Conservation (phyloP, 2,888 invertebrate genomes). For the Timema cristinae region DNA sequence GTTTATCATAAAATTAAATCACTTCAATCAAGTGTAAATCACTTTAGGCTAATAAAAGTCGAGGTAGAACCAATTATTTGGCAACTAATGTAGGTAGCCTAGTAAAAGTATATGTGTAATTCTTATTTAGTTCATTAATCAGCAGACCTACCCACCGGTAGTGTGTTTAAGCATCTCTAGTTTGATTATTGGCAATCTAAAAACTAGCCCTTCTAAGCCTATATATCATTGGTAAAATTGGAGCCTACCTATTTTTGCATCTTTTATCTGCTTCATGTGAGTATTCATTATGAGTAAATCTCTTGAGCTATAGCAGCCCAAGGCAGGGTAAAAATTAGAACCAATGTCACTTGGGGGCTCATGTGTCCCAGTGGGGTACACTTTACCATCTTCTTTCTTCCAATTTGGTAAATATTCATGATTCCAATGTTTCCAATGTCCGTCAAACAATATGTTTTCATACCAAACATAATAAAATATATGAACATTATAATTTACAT, state of each 20-base stretch:
- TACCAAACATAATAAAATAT: slow-evolving; percentile 44
- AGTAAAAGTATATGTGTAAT: no score
- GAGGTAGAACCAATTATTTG: no score
- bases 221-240: not conserved
- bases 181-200: no score
- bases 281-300: slow-evolving; percentile 49
- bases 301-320: slow-evolving; percentile 53
- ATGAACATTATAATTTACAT: slow-evolving; percentile 41
- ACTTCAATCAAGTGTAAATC: no score
- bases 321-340: slow-evolving; percentile 50
- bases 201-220: no score
- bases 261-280: slow-evolving; percentile 58
- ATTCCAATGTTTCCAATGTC: slow-evolving; percentile 42
- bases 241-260: slow-evolving; percentile 51
- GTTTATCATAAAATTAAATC: no score
- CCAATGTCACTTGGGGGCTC: slow-evolving; percentile 53
- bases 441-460: slow-evolving; percentile 40
- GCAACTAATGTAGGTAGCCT: no score
- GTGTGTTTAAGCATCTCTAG: no score
- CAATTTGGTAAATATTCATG: slow-evolving; percentile 42
- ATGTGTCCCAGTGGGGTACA: slow-evolving; percentile 50
- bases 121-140: no score
- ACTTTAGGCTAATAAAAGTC: no score
- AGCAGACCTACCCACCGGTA: no score
- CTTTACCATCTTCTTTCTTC: slow-evolving; percentile 48